A percentile compares a stretch with the other conserved stretches of the same genome.
phyloP scores from a whole-genome alignment of 1,140 invertebrate species.

The Lepidotrigona ventralis region DNA sequence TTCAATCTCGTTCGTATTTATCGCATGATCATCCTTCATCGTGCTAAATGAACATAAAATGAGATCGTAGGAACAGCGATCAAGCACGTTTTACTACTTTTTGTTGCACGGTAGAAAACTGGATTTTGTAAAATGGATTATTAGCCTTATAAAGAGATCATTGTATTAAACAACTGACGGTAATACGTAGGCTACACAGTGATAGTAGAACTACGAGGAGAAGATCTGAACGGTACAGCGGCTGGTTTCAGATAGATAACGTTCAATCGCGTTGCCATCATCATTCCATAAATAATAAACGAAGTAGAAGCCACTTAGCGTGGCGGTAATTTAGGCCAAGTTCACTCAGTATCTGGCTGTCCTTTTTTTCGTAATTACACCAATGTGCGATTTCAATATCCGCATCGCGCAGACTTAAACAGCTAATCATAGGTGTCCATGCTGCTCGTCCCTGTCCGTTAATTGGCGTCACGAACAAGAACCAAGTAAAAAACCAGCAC shows the following conservation, averaged over 20 bases:
- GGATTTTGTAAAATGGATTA: neutral
- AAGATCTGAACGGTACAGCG: too few relatives aligned
- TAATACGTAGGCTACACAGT: slow-evolving; percentile 4
- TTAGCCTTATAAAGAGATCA: neutral
- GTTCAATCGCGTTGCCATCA: slow-evolving; percentile 26
- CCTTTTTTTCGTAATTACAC: slow-evolving; percentile 38
- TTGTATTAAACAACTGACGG: neutral
- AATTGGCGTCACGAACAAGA: slow-evolving; percentile 46
- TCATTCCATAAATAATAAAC: slow-evolving; percentile 47
- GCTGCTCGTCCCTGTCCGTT: slow-evolving; percentile 32
- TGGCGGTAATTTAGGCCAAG: slow-evolving; percentile 35
- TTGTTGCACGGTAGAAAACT: neutral
- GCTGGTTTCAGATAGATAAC: neutral
- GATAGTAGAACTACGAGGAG: too few relatives aligned
- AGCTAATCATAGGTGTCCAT: slow-evolving; percentile 57
- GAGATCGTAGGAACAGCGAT: neutral
- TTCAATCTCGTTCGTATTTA: neutral
- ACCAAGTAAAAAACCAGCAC: slow-evolving; percentile 6
- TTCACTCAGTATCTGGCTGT: neutral
- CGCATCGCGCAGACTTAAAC: slow-evolving; percentile 52
- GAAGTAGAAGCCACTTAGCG: slow-evolving; percentile 1
- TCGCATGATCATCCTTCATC: neutral
- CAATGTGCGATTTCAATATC: slow-evolving; percentile 64
- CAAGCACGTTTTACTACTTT: neutral
- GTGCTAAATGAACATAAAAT: neutral